Percentiles rank a stretch among this genome's conserved stretches.
Conservation (phyloP, 2,888 invertebrate genomes). For the Drosophila putrida region DNA sequence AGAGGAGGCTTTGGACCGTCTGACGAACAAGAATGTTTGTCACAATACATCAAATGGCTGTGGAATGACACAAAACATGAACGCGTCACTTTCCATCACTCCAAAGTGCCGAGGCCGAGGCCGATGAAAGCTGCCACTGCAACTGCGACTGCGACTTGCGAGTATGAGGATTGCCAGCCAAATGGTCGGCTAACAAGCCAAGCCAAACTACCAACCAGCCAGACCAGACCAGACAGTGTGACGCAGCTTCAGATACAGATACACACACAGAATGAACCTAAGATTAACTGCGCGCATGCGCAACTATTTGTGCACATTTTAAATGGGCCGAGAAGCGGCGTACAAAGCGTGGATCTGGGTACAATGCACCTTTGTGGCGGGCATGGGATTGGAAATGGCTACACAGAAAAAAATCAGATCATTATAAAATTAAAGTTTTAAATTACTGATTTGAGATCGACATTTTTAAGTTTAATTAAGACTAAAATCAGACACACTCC, state of each 20-base stretch:
- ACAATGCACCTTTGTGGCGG: constrained; percentile 56
- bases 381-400: background rate
- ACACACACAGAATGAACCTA: constrained; percentile 27
- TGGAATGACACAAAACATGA: constrained; percentile 84
- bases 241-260: constrained; percentile 58
- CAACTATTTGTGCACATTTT: constrained; percentile 82
- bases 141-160: constrained; percentile 19
- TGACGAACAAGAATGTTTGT: constrained; percentile 79
- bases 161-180: constrained; percentile 59
- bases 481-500: no score
- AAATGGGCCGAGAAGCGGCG: constrained; percentile 77
- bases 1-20: constrained; percentile 14
- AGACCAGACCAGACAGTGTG: constrained; percentile 80
- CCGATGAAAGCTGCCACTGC: constrained; percentile 61
- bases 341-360: constrained; percentile 57
- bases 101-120: constrained; percentile 81
- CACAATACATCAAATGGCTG: constrained; percentile 83
- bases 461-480: no score
- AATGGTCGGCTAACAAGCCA: constrained; percentile 65
- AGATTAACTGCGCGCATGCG: constrained; percentile 81
- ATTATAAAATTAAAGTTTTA: no score
- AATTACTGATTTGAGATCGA: no score
- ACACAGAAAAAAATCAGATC: no score
- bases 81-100: constrained; percentile 85
- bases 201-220: constrained; percentile 12